Base-by-base conservation (phyloP, 1,140 invertebrate species). In the Heliconius himera region DNA sequence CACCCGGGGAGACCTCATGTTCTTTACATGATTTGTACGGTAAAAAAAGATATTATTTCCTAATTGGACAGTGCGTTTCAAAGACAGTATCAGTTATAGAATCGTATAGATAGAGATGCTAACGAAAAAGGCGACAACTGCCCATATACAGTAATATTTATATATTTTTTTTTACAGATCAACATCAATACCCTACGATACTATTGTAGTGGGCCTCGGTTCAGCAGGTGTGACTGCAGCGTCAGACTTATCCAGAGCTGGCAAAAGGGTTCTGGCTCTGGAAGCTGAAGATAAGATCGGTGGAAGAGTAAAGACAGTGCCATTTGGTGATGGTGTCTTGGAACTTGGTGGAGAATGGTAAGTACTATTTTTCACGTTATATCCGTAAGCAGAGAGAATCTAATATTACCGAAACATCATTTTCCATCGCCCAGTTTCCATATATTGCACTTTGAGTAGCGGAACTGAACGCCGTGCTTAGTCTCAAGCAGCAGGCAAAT, bases 181-280 rank as follows among this genome's bases (percentile, higher is more conserved):
- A 16, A 78, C 77, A 80, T 60, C 76, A 2, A n/a, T 80, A 8
- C 51, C 78, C 0, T 94, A 92, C 56, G 92, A 94, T 60, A 90
- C 96, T n/a, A 86, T 96, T 70, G 96, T 97, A 49, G 84, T 97
- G 11, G 96, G 96, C 18, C 94, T 96, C 54, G 96, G 96, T 0
- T 90, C 96, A 3, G 89, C 96, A 3, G 96, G 96, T 4, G 93
- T 96, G 16, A 94, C 96, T 18, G 96, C 96, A 1, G 96, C 96
- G 0, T 87, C 90, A 22, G 93, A 87, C 9, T 86, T 97, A 8
- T 83, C 94, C 4, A 86, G 95, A 84, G 91, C 90, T 66, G 60
- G 60, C 8, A 66, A 66, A 1, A 66, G 60, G 26, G 60, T 66
- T 66, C 60, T 66, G 13, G 70, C 95, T 95, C 18, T 85, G 95